These are phyloP conservation scores for Muscina levida DNA, from an alignment of 2,888 invertebrate genomes.

Conservation along the genomic window DNA sequence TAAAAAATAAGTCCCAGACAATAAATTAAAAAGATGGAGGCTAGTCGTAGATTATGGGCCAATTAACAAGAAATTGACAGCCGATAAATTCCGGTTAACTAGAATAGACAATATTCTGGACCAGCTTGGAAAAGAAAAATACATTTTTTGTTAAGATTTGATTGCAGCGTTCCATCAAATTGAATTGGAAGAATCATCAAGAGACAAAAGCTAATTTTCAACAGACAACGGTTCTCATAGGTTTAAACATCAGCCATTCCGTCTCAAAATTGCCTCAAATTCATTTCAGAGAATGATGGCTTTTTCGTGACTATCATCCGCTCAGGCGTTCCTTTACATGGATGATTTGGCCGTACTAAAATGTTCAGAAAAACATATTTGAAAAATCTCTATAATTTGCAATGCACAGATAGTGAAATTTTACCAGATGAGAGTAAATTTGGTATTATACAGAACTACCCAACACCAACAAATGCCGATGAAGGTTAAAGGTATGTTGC, in stretches of 20 bases:
- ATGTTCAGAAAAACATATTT: not conserved
- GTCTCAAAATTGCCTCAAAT: not conserved
- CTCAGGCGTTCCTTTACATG: not conserved
- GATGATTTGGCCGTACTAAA: not conserved
- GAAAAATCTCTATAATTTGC: not conserved
- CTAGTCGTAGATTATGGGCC: not conserved
- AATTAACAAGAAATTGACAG: not conserved
- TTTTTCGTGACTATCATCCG: not conserved
- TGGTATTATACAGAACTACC: not conserved
- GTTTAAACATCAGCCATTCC: not conserved
- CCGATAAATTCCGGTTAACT: too few relatives aligned
- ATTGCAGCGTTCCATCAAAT: not conserved
- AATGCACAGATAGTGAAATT: constrained; percentile 9
- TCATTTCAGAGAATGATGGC: not conserved
- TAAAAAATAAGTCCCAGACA: not conserved
- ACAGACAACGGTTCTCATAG: not conserved
- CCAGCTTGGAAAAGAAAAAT: not conserved
- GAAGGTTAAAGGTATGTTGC: not conserved
- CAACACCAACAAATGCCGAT: not conserved
- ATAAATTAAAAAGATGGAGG: not conserved
- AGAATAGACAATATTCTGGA: not conserved
- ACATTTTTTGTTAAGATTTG: not conserved
- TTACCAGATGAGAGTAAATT: not conserved
- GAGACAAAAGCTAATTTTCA: not conserved
- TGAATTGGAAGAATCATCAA: not conserved